Conservation (phyloP, 1,140 invertebrate species). For the Ericerus pela region DNA sequence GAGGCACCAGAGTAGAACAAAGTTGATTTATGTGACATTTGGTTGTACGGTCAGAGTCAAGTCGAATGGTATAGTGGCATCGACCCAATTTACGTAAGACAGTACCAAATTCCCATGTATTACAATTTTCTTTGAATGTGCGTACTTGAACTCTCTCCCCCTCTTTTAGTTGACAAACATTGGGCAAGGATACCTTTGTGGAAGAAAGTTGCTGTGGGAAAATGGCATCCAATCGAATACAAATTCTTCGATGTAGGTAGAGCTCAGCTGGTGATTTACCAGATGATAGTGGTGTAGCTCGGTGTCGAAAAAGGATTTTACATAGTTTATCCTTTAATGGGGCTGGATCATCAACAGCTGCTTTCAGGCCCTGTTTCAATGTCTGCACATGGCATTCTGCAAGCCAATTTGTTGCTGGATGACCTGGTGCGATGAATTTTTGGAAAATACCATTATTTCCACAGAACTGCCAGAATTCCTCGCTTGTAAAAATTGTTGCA, state of each 20-base stretch:
- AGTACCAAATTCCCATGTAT: too few relatives aligned
- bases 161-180: too few relatives aligned
- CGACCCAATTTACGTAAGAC: too few relatives aligned
- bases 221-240: slow-evolving; percentile 31
- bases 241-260: slow-evolving; percentile 31
- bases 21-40: too few relatives aligned
- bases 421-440: slow-evolving; percentile 22
- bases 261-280: slow-evolving; percentile 24
- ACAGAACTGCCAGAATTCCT: slow-evolving; percentile 19
- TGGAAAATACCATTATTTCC: slow-evolving; percentile 23
- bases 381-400: slow-evolving; percentile 28
- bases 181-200: too few relatives aligned
- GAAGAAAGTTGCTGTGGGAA: too few relatives aligned
- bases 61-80: too few relatives aligned
- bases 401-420: slow-evolving; percentile 25
- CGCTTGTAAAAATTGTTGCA: slow-evolving; percentile 25
- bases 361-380: slow-evolving; percentile 21
- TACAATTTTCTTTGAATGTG: too few relatives aligned
- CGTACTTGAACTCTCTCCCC: too few relatives aligned
- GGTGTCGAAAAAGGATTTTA: slow-evolving; percentile 12
- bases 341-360: not conserved
- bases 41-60: too few relatives aligned
- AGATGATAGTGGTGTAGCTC: slow-evolving; percentile 12
- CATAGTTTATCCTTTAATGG: slow-evolving; percentile 5
- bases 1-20: too few relatives aligned